Evolutionary conservation across 2,113 vertebrate species (phyloP).

Genomic region (Laticauda laticaudata): DNA sequence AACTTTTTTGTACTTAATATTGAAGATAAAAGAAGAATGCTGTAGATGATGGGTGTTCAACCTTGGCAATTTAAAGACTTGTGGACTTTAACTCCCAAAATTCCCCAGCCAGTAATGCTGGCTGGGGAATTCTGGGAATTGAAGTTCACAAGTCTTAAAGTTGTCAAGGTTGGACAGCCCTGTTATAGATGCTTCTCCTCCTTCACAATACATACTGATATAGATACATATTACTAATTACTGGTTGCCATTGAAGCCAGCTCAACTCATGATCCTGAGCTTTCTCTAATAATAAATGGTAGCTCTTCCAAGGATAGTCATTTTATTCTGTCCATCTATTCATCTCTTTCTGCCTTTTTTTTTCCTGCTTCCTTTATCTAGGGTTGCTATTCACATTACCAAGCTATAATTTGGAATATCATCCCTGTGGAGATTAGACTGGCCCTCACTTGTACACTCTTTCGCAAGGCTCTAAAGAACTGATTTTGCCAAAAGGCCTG

Average conservation of each 20-base stretch:
- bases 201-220: not conserved
- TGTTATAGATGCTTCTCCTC: not conserved
- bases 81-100: not conserved
- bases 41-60: not conserved
- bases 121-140: too few relatives aligned
- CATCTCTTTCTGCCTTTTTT: not conserved
- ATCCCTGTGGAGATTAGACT: not conserved
- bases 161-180: too few relatives aligned
- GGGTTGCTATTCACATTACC: not conserved
- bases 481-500: not conserved
- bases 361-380: not conserved
- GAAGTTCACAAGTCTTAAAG: too few relatives aligned
- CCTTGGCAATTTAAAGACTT: not conserved
- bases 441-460: not conserved
- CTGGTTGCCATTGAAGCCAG: not conserved
- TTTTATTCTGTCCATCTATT: not conserved
- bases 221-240: not conserved
- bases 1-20: constrained; percentile 49
- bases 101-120: not conserved
- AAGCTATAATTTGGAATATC: not conserved
- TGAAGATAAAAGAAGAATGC: constrained; percentile 32
- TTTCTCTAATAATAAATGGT: not conserved
- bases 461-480: not conserved
- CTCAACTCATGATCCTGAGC: not conserved
- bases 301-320: not conserved